These are phyloP conservation scores for Bambusicola thoracicus DNA, from an alignment of 2,113 vertebrate genomes.

Conservation along the genomic window DNA sequence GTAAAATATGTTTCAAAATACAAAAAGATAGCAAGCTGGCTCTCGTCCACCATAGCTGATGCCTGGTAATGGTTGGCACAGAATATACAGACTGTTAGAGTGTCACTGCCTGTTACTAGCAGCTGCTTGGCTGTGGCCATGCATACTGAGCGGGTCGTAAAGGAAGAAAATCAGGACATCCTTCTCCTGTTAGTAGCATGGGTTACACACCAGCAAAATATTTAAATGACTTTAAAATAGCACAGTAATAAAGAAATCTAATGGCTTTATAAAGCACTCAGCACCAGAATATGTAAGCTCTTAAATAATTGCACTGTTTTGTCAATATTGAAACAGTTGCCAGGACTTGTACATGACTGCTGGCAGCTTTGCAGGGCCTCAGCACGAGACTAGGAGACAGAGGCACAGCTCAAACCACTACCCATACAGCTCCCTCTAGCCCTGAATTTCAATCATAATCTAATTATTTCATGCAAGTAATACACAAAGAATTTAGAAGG, in stretches of 20 bases:
- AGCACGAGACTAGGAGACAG: background rate
- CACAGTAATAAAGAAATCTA: background rate
- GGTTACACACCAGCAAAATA: background rate
- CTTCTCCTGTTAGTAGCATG: background rate
- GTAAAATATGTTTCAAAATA: conserved; percentile 19
- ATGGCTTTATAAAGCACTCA: background rate
- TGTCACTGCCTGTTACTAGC: conserved; percentile 70
- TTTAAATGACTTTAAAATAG: background rate
- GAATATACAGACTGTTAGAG: conserved; percentile 41
- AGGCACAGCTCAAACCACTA: background rate
- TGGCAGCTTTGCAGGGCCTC: background rate
- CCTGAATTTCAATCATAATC: background rate
- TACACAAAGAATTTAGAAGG: background rate
- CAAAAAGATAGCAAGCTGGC: conserved; percentile 23
- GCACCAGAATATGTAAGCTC: background rate
- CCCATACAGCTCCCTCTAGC: conserved; percentile 26
- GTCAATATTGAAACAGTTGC: background rate
- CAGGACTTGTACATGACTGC: background rate
- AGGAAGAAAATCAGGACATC: conserved; percentile 21
- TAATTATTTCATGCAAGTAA: background rate
- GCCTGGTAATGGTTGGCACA: conserved; percentile 53
- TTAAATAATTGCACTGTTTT: background rate
- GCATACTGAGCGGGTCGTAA: conserved; percentile 55
- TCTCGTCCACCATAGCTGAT: background rate
- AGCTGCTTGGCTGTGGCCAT: conserved; percentile 43